These are phyloP conservation scores for Syngnathus scovelli DNA, from an alignment of 2,113 vertebrate species.

Conservation along the genomic window DNA sequence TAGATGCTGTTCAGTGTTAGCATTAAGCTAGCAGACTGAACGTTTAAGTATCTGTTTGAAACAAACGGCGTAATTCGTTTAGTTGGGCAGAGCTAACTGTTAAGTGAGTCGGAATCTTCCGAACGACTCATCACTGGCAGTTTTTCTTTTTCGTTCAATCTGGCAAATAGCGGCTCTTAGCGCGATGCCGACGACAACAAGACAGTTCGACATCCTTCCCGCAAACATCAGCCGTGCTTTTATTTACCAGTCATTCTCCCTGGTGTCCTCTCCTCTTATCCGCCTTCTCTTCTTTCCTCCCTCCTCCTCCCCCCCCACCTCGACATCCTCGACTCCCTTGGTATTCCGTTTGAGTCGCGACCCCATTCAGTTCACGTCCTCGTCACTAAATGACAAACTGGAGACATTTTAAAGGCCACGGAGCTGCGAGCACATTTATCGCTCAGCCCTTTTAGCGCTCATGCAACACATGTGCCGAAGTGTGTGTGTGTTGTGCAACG, in stretches of 20 bases:
- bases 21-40: neutral
- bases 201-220: neutral
- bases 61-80: no score
- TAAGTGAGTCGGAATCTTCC: no score
- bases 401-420: constrained; percentile 64
- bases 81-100: no score
- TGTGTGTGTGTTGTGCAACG: neutral
- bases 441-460: constrained; percentile 46
- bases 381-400: constrained; percentile 64
- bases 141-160: no score
- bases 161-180: neutral
- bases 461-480: constrained; percentile 32
- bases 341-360: constrained; percentile 41
- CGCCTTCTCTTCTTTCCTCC: neutral
- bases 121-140: no score
- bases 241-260: neutral
- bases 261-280: neutral
- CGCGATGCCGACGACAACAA: neutral
- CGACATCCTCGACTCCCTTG: constrained; percentile 2
- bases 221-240: neutral
- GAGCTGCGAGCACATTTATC: constrained; percentile 41
- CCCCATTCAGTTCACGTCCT: constrained; percentile 55
- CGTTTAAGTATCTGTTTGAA: no score
- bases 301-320: neutral
- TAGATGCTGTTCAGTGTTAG: neutral